Base-by-base conservation (phyloP, 2,888 invertebrate species). In the Melinopterus prodromus region DNA sequence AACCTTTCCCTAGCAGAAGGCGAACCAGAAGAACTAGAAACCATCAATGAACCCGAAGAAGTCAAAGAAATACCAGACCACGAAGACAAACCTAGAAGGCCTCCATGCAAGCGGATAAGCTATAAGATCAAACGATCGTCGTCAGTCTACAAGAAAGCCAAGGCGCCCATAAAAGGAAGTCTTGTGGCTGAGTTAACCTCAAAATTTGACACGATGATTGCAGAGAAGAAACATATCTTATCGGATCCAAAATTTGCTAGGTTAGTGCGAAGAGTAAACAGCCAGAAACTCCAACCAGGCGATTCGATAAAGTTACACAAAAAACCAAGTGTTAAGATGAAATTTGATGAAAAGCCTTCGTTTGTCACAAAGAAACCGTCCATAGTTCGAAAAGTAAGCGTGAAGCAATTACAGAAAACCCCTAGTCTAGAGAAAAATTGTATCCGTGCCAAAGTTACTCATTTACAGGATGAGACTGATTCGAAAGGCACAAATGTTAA, bases 121-220 rank as follows among this genome's bases (percentile, higher is more conserved):
- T 93, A 92, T 85, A 92, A 92, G 90, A 91, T 92, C 9, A 92
- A 92, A 87, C 92, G 90, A 82, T 85, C 86, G 9, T 89, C 91
- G 14, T 84, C 89, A 26, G 89, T 90, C 38, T 88, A 91, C 76
- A 89, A 91, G 79, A 90, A 90, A 36, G 83, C 82, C 12, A 83
- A 89, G 69, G 89, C 91, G 86, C 90, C 91, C 6, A 89, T 91
- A 82, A 88, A 90, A 14, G 90, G 91, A 81, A 93, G 90, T 84
- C 92, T 92, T 87, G 95, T 95, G 69, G 93, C 94, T 75, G 92
- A 93, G 86, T 87, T 95, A 80, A 93, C 94, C 0, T 92, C 92
- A 82, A 94, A 94, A 86, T 95, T 94, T 85, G 94, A 95, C 86
- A 92, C 93, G 86, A 90, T 94, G 85, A 91, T 92, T 82, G 89